Evolutionary conservation across 2,888 invertebrate genomes (phyloP).

Genomic region (Leptarthrus brevirostris): DNA sequence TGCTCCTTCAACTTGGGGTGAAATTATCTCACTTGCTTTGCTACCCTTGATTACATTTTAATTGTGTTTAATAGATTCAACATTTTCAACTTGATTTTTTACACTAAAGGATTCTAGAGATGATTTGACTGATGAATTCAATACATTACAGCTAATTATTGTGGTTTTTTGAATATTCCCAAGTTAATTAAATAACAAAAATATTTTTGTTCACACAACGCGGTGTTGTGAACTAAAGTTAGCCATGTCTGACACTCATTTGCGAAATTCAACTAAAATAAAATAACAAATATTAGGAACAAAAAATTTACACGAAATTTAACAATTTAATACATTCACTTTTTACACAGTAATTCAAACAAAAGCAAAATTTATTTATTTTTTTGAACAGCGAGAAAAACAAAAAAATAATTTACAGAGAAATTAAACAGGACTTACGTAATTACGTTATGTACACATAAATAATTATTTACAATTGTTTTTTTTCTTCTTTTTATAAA

Average conservation of each 20-base stretch:
- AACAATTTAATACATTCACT: conserved; percentile 21
- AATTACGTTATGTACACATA: conserved; percentile 17
- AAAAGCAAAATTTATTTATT: neutral
- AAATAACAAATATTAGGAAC: conserved; percentile 36
- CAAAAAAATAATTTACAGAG: neutral
- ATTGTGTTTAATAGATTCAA: neutral
- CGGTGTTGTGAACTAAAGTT: neutral
- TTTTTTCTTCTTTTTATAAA: neutral
- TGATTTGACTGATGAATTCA: neutral
- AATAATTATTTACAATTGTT: conserved; percentile 22
- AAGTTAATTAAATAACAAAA: conserved; percentile 12
- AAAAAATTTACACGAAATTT: conserved; percentile 17
- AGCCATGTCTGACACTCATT: neutral
- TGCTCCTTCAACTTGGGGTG: neutral
- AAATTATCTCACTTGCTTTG: neutral
- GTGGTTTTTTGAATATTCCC: conserved; percentile 15
- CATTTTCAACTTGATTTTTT: neutral
- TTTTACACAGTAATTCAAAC: neutral
- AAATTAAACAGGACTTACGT: neutral
- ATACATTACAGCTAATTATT: conserved; percentile 28
- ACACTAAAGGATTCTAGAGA: neutral
- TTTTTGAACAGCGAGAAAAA: neutral
- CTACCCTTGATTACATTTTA: too few species aligned
- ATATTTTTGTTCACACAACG: neutral
- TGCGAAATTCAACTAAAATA: conserved; percentile 14